Evolutionary conservation across 2,888 invertebrate genomes (phyloP).

Genomic region (Nudaria mundana): DNA sequence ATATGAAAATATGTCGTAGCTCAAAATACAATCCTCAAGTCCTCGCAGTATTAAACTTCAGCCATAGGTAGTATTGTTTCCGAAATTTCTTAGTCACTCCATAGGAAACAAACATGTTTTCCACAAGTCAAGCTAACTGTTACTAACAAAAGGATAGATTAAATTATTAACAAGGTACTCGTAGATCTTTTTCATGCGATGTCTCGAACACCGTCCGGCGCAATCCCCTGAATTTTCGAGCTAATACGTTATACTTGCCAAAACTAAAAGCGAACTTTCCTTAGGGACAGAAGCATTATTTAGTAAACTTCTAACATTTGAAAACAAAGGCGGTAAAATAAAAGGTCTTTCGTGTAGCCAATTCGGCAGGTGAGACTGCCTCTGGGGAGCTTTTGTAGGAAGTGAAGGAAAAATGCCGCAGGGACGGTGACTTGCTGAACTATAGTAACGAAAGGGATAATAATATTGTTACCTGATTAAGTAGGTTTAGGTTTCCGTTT

Average conservation of each 20-base stretch:
- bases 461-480: conserved; percentile 5
- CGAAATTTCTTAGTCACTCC: too few relatives aligned
- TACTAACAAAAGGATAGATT: too few relatives aligned
- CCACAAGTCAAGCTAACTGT: too few relatives aligned
- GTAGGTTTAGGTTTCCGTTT: conserved; percentile 1
- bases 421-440: conserved; percentile 59
- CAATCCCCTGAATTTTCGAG: neutral
- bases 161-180: too few relatives aligned
- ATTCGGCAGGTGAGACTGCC: conserved; percentile 65
- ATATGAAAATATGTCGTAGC: too few relatives aligned
- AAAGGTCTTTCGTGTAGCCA: conserved; percentile 51
- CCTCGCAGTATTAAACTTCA: too few relatives aligned
- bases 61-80: too few relatives aligned
- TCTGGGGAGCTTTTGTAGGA: conserved; percentile 52
- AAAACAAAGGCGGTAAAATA: conserved; percentile 64
- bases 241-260: neutral
- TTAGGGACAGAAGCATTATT: conserved; percentile 23
- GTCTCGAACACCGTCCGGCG: neutral
- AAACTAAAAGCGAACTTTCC: conserved; percentile 12
- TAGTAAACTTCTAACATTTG: conserved; percentile 27
- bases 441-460: neutral
- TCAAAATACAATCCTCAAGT: too few relatives aligned
- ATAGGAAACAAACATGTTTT: too few relatives aligned
- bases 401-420: conserved; percentile 37
- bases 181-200: neutral